A percentile compares a stretch with the other conserved stretches of the same genome.
Evolutionary conservation across 2,888 invertebrate genomes (phyloP).

Genomic region (Drosophila multiciliata): DNA sequence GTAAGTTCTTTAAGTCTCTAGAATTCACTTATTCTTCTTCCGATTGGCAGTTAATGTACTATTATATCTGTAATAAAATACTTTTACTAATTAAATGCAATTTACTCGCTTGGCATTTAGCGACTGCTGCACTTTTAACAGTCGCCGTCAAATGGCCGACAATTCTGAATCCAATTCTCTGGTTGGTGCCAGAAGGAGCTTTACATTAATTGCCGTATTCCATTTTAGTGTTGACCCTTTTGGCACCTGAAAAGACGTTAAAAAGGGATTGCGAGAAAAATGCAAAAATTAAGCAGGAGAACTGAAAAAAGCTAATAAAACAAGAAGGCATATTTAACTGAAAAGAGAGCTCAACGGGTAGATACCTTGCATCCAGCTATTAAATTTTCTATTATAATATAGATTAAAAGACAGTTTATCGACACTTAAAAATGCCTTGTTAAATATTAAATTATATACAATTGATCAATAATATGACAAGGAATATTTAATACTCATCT

Average conservation of each 20-base stretch:
- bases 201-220: conserved; percentile 71
- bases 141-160: conserved; percentile 50
- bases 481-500: not conserved
- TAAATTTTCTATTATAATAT: not conserved
- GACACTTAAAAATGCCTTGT: not conserved
- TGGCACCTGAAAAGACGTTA: conserved; percentile 40
- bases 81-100: conserved; percentile 67
- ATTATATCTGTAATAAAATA: conserved; percentile 43
- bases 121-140: conserved; percentile 39
- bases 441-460: not conserved
- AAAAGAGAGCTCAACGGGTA: not conserved
- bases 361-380: not conserved
- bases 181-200: conserved; percentile 60
- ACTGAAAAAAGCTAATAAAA: conserved; percentile 52
- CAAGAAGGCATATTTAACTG: not conserved
- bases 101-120: conserved; percentile 24
- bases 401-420: not conserved
- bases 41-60: not conserved
- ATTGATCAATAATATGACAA: not conserved
- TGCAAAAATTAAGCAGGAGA: conserved; percentile 51
- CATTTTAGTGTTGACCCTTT: conserved; percentile 53
- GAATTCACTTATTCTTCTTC: not conserved
- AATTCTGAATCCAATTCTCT: conserved; percentile 36
- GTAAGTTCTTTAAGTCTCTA: not conserved
- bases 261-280: conserved; percentile 32